phyloP scores from a whole-genome alignment of 2,113 vertebrate genomes.

The Lepidothrix coronata region DNA sequence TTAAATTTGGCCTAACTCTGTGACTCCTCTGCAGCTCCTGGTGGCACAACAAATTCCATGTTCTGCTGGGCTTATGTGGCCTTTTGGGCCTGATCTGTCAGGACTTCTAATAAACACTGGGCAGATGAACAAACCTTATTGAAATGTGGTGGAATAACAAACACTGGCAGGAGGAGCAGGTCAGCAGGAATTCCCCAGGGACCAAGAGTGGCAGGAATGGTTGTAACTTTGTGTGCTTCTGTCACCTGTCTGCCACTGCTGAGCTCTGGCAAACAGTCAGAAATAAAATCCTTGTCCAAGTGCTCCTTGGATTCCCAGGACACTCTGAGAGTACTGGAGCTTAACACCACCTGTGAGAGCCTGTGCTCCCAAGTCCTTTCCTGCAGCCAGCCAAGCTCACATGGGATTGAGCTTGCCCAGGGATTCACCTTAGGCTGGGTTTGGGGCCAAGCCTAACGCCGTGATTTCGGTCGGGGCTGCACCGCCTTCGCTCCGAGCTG shows the following conservation, averaged over 20 bases:
- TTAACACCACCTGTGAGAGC: not conserved
- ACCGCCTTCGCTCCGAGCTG: not conserved
- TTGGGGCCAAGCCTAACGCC: not conserved
- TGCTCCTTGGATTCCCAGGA: not conserved
- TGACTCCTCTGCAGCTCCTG: not conserved
- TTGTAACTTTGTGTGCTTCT: not conserved
- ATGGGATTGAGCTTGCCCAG: not conserved
- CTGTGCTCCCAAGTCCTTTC: not conserved
- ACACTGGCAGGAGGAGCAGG: not conserved
- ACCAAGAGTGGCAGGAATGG: not conserved
- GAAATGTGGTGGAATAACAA: not conserved
- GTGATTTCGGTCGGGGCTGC: not conserved
- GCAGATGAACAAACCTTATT: not conserved
- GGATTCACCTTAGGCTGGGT: accelerated
- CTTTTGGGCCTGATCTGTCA: not conserved
- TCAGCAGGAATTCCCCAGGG: not conserved
- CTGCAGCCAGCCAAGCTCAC: not conserved
- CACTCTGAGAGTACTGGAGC: not conserved
- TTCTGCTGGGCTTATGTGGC: slow-evolving; percentile 10
- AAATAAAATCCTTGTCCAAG: not conserved
- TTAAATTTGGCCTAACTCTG: not conserved
- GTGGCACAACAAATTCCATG: not conserved
- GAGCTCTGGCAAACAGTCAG: not conserved
- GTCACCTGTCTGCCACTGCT: not conserved
- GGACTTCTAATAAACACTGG: not conserved